These are phyloP conservation scores for Drosophila arizonae DNA, from an alignment of 1,140 invertebrate species.

Conservation along the genomic window DNA sequence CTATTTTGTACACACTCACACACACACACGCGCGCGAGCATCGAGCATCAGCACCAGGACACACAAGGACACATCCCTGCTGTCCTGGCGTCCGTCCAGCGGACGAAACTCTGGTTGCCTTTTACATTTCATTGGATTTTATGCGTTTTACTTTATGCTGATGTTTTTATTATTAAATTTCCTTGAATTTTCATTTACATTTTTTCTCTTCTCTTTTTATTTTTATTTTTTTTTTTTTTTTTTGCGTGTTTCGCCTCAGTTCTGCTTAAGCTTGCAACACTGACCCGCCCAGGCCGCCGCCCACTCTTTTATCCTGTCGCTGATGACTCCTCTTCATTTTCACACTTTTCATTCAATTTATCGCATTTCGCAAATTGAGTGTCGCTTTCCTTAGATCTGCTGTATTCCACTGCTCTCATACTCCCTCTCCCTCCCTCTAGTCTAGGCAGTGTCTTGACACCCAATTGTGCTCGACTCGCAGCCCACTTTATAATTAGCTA, in stretches of 20 bases:
- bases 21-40: not conserved
- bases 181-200: constrained; percentile 80
- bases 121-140: constrained; percentile 81
- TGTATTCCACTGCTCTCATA: constrained; percentile 5
- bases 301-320: constrained; percentile 5
- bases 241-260: constrained; percentile 50
- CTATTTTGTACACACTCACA: constrained; percentile 62
- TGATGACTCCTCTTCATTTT: constrained; percentile 79
- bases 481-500: constrained; percentile 18
- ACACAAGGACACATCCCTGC: constrained; percentile 41
- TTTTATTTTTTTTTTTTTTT: constrained; percentile 19
- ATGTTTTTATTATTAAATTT: constrained; percentile 82
- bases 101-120: constrained; percentile 47
- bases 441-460: constrained; percentile 1
- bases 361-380: constrained; percentile 79
- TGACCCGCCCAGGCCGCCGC: not conserved
- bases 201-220: constrained; percentile 51
- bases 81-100: constrained; percentile 56
- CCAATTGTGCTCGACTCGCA: constrained; percentile 14
- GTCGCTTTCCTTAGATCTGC: constrained; percentile 68
- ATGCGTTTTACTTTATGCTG: constrained; percentile 81
- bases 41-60: constrained; percentile 4
- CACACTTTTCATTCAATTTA: constrained; percentile 81
- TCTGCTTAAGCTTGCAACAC: constrained; percentile 40
- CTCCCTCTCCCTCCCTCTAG: not conserved